Evolutionary conservation across 2,113 vertebrate species (phyloP).

Genomic region (Paraplagusia blochii): DNA sequence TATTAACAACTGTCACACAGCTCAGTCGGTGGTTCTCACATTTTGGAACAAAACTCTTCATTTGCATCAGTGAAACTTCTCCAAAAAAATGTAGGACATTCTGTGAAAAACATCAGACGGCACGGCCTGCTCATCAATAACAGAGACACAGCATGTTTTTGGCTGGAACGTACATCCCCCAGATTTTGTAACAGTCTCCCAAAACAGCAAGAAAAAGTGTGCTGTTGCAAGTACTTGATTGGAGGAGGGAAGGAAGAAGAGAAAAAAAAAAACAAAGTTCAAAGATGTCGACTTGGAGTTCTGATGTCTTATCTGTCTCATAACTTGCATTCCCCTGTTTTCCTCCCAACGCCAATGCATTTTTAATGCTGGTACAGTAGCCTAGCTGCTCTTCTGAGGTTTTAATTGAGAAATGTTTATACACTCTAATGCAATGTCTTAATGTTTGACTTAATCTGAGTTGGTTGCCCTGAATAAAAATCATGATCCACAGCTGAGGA

Average conservation of each 20-base stretch:
- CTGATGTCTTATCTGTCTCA: conserved; percentile 66
- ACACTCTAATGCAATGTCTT: conserved; percentile 72
- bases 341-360: conserved; percentile 57
- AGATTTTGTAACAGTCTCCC: conserved; percentile 63
- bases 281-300: conserved; percentile 66
- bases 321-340: conserved; percentile 45
- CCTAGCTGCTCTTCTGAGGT: conserved; percentile 63
- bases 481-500: conserved; percentile 75
- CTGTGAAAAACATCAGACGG: conserved; percentile 63
- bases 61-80: conserved; percentile 46
- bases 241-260: conserved; percentile 53
- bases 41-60: conserved; percentile 50
- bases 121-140: conserved; percentile 62
- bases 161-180: conserved; percentile 60
- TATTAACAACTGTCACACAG: conserved; percentile 27
- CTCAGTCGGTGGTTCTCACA: conserved; percentile 41
- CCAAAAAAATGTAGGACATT: conserved; percentile 58
- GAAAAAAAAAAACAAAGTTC: conserved; percentile 62
- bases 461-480: conserved; percentile 73
- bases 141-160: conserved; percentile 60
- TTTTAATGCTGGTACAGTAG: conserved; percentile 72
- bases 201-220: conserved; percentile 52
- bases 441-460: conserved; percentile 74
- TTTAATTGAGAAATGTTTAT: conserved; percentile 76
- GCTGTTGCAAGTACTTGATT: conserved; percentile 45